Evolutionary conservation across 30 jellyfish, hydroid and myxozoan genomes (phyloP).

Genomic region (Aurelia aurita complex sp. Pacific): DNA sequence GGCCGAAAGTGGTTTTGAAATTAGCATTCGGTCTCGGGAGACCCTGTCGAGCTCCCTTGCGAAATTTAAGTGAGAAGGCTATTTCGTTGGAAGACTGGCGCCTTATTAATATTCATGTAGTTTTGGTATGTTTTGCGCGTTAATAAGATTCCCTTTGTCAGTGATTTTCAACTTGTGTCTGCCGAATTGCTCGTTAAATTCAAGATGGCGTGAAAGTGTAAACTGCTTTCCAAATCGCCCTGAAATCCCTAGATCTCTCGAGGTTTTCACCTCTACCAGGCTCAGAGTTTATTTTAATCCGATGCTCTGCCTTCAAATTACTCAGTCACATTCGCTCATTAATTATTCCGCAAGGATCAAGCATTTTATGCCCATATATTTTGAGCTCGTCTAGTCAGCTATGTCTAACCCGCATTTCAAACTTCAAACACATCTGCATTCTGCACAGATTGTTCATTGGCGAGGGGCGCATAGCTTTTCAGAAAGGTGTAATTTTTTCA

Average conservation of each 20-base stretch:
- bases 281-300: background rate
- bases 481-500: no score
- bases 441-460: no score
- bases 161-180: constrained; percentile 27
- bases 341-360: constrained; percentile 1
- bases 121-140: constrained; percentile 40
- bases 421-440: no score
- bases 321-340: background rate
- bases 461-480: no score
- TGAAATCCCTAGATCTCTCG: background rate
- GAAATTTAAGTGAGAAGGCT: constrained; percentile 26
- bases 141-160: constrained; percentile 26
- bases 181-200: constrained; percentile 28
- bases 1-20: background rate
- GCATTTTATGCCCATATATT: no score
- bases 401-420: no score
- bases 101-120: constrained; percentile 31
- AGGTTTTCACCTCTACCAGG: constrained; percentile 5
- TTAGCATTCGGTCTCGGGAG: background rate
- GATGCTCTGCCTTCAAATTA: constrained; percentile 5
- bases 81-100: constrained; percentile 34
- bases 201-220: background rate
- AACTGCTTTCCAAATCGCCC: background rate
- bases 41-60: constrained; percentile 6
- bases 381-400: no score